Base-by-base conservation (phyloP, 2,797 vertebrate genomes). In the Peromyscus attwateri region DNA sequence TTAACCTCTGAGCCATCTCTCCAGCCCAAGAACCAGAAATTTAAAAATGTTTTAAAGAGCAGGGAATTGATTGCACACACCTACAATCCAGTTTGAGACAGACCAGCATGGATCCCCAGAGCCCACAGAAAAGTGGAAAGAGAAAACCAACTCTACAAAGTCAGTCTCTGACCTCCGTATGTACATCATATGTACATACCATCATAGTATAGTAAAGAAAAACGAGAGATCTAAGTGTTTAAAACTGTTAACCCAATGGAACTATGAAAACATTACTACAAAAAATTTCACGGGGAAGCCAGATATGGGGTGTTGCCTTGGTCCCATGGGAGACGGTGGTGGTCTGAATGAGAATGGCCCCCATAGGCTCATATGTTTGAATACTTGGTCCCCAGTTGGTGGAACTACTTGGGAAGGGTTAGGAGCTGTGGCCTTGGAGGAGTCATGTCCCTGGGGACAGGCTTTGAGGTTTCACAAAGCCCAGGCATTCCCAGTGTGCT, bases 141-240 rank as follows among this genome's bases (percentile, higher is more conserved):
- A 68, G 84, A 71, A 55, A 87, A 71, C 9, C 25, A 73, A 3
- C 25, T 46, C 17, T 10, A 46, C 12, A 43, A 76, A 46, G 37
- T 3, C 23, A 29, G 34, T 25, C 34, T 57, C 68, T 57, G 34
- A 31, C 85, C n/a, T 40, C 68, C 1, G 25, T 21, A 25, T 9
- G 23, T 16, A 21, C 31, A 25, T 68, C 43, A 14, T 13, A 23
- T 6, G 11, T 3, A 76, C 31, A 88, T 8, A 10, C 40, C 10
- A 34, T 34, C 40, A 77, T 27, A 25, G 29, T 29, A 88, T 57
- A 12, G 19, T 49, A 27, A 70, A 75, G 14, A 37, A 73, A 29
- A 89, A 75, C 29, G 43, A 73, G 73, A 91, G 16, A 79, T 21
- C 37, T 68, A 93, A 91, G 40, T 66, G 89, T 82, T 96, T 77